These are phyloP conservation scores for Melinaea marsaeus DNA, from an alignment of 2,888 invertebrate species.

Conservation along the genomic window DNA sequence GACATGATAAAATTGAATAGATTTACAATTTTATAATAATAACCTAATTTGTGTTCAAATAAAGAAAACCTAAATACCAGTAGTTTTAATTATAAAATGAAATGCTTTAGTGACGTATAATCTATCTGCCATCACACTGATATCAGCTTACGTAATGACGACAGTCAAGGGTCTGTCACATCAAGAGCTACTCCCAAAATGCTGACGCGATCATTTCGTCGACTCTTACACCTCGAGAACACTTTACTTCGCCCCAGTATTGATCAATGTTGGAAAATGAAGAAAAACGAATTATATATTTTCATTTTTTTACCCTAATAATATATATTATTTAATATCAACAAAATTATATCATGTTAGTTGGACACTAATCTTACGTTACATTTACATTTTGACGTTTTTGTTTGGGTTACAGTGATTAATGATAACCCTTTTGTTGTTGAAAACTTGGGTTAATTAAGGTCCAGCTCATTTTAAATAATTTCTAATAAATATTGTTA, in stretches of 20 bases:
- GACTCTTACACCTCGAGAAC: constrained; percentile 41
- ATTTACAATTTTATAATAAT: too few species aligned
- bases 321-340: background rate
- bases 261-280: constrained; percentile 50
- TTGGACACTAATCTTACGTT: too few species aligned
- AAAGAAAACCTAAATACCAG: background rate
- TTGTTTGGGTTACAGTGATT: too few species aligned
- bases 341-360: too few species aligned
- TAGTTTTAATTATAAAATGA: constrained; percentile 3
- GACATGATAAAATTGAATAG: too few species aligned
- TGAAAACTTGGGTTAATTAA: too few species aligned
- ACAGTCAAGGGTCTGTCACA: constrained; percentile 43
- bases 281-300: constrained; percentile 4
- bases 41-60: too few species aligned
- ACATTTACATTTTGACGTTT: too few species aligned
- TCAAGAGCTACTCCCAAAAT: constrained; percentile 52
- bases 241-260: constrained; percentile 45
- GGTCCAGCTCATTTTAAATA: too few species aligned
- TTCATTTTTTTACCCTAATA: background rate
- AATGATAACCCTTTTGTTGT: too few species aligned
- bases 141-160: constrained; percentile 28
- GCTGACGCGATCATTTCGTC: constrained; percentile 62
- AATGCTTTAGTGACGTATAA: constrained; percentile 8
- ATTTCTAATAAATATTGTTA: too few species aligned
- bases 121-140: constrained; percentile 15